Evolutionary conservation across 2,113 vertebrate genomes (phyloP).

Genomic region (Sinocyclocheilus anshuiensis): DNA sequence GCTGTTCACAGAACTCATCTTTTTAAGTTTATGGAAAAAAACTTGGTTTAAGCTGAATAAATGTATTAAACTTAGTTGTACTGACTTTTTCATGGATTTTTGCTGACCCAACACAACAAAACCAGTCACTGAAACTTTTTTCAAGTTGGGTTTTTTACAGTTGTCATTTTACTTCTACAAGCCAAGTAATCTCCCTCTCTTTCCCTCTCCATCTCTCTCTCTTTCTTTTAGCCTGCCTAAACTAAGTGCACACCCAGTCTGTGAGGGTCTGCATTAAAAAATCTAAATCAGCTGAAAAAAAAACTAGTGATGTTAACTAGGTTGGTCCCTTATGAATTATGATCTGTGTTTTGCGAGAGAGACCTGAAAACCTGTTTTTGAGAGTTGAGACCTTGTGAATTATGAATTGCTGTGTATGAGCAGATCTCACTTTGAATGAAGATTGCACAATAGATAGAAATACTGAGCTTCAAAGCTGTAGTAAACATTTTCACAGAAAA

Average conservation of each 20-base stretch:
- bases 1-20: too few species aligned
- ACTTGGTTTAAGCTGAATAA: too few species aligned
- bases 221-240: background rate
- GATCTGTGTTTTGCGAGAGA: background rate
- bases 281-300: background rate
- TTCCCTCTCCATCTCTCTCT: background rate
- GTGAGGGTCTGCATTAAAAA: background rate
- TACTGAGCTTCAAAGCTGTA: conserved; percentile 2
- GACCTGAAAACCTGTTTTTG: background rate
- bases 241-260: background rate
- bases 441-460: conserved; percentile 1
- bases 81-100: too few species aligned
- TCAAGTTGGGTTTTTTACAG: too few species aligned
- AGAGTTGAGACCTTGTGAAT: conserved; percentile 19
- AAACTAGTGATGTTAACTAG: background rate
- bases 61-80: too few species aligned
- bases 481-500: conserved; percentile 4
- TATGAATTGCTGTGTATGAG: background rate
- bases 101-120: too few species aligned
- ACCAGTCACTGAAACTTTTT: too few species aligned
- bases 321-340: conserved; percentile 2
- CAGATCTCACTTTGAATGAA: background rate
- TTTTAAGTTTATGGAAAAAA: too few species aligned
- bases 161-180: too few species aligned
- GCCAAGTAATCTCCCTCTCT: background rate